Conservation (phyloP, 2,888 invertebrate genomes). For the Amblyjoppa proteus region DNA sequence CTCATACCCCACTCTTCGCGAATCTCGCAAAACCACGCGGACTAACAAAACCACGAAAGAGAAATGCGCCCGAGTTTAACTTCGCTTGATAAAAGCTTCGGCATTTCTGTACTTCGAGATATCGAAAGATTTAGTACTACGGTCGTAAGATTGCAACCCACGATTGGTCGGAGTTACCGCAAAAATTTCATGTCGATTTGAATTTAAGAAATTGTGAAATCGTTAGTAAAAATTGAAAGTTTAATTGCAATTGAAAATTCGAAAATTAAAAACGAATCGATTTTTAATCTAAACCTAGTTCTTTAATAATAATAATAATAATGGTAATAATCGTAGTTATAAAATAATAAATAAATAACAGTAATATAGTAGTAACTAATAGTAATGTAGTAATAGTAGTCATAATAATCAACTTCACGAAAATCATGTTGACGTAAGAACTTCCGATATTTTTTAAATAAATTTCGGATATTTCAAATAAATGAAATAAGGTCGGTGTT, state of each 20-base stretch:
- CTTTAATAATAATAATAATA: too few species aligned
- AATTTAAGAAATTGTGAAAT: background rate
- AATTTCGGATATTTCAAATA: too few species aligned
- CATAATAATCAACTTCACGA: too few species aligned
- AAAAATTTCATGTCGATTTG: too few species aligned
- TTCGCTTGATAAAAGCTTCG: background rate
- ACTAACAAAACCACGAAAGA: slow-evolving; percentile 37
- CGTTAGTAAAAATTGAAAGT: background rate
- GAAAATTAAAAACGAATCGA: background rate
- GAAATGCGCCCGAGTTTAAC: slow-evolving; percentile 13
- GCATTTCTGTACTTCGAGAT: background rate
- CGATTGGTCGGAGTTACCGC: too few species aligned
- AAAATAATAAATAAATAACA: too few species aligned
- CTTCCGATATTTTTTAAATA: too few species aligned
- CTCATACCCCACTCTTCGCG: background rate
- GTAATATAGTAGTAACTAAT: too few species aligned
- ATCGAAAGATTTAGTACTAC: background rate
- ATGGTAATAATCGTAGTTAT: background rate
- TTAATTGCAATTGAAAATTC: background rate
- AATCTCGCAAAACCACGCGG: slow-evolving; percentile 36
- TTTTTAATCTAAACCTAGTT: too few species aligned
- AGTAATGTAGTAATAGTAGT: background rate
- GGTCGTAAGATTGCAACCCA: background rate
- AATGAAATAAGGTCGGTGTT: background rate
- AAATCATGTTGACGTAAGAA: too few species aligned